phyloP scores from a whole-genome alignment of 1,140 invertebrate genomes.

The Bicyclus anynana region DNA sequence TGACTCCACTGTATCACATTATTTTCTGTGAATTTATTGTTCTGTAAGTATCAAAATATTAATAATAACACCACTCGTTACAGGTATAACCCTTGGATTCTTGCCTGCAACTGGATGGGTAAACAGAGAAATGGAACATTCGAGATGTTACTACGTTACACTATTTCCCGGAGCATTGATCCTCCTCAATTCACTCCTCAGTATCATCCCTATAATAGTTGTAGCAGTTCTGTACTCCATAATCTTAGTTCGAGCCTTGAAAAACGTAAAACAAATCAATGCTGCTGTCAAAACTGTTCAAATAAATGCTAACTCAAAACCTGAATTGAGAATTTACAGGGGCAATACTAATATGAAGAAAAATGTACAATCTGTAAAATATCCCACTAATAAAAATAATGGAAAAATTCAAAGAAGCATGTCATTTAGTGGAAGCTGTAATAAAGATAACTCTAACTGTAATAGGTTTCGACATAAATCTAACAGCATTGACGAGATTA shows the following conservation, averaged over 20 bases:
- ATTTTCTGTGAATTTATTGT: too few relatives aligned
- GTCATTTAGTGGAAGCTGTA: constrained; percentile 41
- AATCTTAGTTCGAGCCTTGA: constrained; percentile 73
- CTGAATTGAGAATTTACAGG: constrained; percentile 55
- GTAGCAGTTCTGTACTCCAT: constrained; percentile 77
- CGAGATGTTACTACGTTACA: constrained; percentile 75
- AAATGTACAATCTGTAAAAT: constrained; percentile 35
- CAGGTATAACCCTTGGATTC: constrained; percentile 77
- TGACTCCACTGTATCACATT: not conserved
- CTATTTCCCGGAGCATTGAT: constrained; percentile 73
- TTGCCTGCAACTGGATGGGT: constrained; percentile 76
- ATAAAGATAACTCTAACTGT: constrained; percentile 20
- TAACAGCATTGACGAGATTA: constrained; percentile 41
- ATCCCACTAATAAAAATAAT: constrained; percentile 17
- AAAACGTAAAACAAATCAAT: constrained; percentile 68
- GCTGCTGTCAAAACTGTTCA: constrained; percentile 37
- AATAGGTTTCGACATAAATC: constrained; percentile 29
- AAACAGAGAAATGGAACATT: constrained; percentile 62
- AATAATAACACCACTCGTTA: constrained; percentile 23
- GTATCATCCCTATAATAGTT: constrained; percentile 73
- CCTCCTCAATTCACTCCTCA: constrained; percentile 72
- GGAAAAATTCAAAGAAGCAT: constrained; percentile 46
- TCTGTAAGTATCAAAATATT: not conserved
- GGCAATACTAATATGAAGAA: constrained; percentile 38
- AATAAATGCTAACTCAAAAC: constrained; percentile 27